Percentiles rank a stretch among this genome's conserved stretches.
These are phyloP conservation scores for Dilophus febrilis DNA, from an alignment of 2,888 invertebrate genomes.

Conservation along the genomic window DNA sequence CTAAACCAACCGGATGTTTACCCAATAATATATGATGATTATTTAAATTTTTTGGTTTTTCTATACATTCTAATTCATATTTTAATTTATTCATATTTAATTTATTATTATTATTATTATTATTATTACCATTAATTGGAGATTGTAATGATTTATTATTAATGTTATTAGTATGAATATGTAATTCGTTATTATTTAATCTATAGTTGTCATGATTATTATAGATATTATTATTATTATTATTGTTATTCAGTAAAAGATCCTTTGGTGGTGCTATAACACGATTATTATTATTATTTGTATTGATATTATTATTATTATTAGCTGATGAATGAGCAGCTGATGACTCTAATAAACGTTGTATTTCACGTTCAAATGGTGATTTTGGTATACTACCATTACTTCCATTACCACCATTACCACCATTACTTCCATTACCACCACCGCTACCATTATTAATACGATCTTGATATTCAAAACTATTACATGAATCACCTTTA, in stretches of 20 bases:
- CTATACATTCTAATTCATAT: slow-evolving; percentile 18
- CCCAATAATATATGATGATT: slow-evolving; percentile 21
- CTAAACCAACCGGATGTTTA: slow-evolving; percentile 55
- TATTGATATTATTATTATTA: neutral
- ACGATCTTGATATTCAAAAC: slow-evolving; percentile 42
- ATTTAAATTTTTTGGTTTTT: slow-evolving; percentile 15
- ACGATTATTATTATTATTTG: neutral
- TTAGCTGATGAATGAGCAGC: slow-evolving; percentile 1
- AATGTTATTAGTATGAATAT: slow-evolving; percentile 1
- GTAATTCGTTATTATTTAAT: neutral
- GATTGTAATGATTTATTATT: neutral
- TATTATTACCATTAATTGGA: too few relatives aligned
- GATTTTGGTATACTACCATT: slow-evolving; percentile 25
- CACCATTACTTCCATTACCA: too few relatives aligned
- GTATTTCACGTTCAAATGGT: slow-evolving; percentile 65
- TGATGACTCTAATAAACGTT: slow-evolving; percentile 49
- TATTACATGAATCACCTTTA: slow-evolving; percentile 43
- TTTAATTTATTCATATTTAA: slow-evolving; percentile 22
- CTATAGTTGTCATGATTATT: neutral
- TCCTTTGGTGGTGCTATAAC: neutral
- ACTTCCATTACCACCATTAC: slow-evolving; percentile 13
- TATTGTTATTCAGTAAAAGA: neutral
- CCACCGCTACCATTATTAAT: too few relatives aligned
- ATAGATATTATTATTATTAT: slow-evolving; percentile 2
- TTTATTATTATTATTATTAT: slow-evolving; percentile 13